Evolutionary conservation across 2,113 vertebrate species (phyloP).

Genomic region (Morone chrysops): DNA sequence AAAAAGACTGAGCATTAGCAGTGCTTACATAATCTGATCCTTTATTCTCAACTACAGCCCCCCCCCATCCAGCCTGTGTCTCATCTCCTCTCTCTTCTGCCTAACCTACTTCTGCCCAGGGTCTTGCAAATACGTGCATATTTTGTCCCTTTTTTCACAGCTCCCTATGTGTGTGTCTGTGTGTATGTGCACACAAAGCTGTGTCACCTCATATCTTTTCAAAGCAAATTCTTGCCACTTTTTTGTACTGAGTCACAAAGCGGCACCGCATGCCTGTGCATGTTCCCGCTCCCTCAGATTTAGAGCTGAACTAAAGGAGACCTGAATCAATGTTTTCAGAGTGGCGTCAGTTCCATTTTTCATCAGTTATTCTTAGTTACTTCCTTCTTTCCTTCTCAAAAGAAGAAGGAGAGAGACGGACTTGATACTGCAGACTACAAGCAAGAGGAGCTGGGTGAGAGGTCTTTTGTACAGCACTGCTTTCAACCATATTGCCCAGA

Average conservation of each 20-base stretch:
- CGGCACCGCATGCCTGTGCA: slow-evolving; percentile 46
- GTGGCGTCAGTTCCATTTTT: slow-evolving; percentile 52
- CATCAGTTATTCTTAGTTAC: slow-evolving; percentile 66
- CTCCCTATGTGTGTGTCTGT: slow-evolving; percentile 21
- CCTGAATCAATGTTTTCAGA: slow-evolving; percentile 68
- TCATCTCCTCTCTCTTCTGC: slow-evolving; percentile 35
- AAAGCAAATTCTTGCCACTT: slow-evolving; percentile 56
- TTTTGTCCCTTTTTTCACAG: slow-evolving; percentile 39
- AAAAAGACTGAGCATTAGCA: slow-evolving; percentile 40
- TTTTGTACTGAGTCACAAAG: slow-evolving; percentile 64
- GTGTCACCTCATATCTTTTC: slow-evolving; percentile 65
- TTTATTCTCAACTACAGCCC: slow-evolving; percentile 30
- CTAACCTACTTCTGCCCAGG: slow-evolving; percentile 57
- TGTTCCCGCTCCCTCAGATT: slow-evolving; percentile 58
- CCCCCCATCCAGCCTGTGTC: slow-evolving; percentile 24
- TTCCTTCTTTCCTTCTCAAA: slow-evolving; percentile 40
- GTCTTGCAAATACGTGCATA: slow-evolving; percentile 51
- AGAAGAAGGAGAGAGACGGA: slow-evolving; percentile 22
- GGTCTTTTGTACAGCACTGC: slow-evolving; percentile 69
- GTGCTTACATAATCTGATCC: slow-evolving; percentile 63
- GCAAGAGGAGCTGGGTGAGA: slow-evolving; percentile 46
- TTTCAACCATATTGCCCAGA: slow-evolving; percentile 69
- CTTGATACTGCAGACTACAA: slow-evolving; percentile 38
- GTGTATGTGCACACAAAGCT: slow-evolving; percentile 28
- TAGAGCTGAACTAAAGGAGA: slow-evolving; percentile 58